Conservation (phyloP, 1,140 invertebrate species). For the Ceratosolen solmsi region DNA sequence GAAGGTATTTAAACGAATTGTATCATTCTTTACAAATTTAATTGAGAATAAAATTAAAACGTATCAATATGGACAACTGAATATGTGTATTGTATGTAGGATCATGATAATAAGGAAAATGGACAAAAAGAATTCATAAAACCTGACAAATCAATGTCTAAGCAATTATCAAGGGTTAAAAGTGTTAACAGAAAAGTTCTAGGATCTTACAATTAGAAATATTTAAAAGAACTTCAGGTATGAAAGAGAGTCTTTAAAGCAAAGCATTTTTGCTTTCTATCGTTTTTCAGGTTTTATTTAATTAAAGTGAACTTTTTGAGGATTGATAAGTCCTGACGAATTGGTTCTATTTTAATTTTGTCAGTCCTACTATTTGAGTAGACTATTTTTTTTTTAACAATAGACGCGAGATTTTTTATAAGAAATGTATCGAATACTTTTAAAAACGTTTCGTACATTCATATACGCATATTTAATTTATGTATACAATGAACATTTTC, state of each 20-base stretch:
- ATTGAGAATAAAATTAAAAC: background rate
- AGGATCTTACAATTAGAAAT: conserved; percentile 56
- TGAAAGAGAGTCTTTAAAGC: conserved; percentile 32
- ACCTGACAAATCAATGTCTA: conserved; percentile 54
- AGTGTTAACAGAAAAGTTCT: conserved; percentile 53
- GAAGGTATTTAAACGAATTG: conserved; percentile 43
- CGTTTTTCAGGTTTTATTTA: conserved; percentile 16
- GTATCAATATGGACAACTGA: background rate
- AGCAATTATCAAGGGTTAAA: conserved; percentile 56
- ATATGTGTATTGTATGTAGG: conserved; percentile 48
- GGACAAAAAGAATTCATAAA: conserved; percentile 57
- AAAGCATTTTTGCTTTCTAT: conserved; percentile 25
- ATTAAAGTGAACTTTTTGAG: conserved; percentile 38
- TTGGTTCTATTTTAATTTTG: conserved; percentile 35
- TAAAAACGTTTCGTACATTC: conserved; percentile 27
- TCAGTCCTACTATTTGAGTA: conserved; percentile 36
- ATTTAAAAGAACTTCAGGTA: conserved; percentile 38
- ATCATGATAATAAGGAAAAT: conserved; percentile 62
- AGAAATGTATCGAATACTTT: conserved; percentile 24
- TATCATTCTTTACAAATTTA: background rate
- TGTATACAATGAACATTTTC: conserved; percentile 35
- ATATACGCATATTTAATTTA: conserved; percentile 34
- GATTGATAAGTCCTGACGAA: conserved; percentile 17
- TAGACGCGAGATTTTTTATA: conserved; percentile 41
- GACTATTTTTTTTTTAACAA: conserved; percentile 16